These are phyloP conservation scores for Rallus crepitans DNA, from an alignment of 2,797 vertebrate species.

Conservation along the genomic window DNA sequence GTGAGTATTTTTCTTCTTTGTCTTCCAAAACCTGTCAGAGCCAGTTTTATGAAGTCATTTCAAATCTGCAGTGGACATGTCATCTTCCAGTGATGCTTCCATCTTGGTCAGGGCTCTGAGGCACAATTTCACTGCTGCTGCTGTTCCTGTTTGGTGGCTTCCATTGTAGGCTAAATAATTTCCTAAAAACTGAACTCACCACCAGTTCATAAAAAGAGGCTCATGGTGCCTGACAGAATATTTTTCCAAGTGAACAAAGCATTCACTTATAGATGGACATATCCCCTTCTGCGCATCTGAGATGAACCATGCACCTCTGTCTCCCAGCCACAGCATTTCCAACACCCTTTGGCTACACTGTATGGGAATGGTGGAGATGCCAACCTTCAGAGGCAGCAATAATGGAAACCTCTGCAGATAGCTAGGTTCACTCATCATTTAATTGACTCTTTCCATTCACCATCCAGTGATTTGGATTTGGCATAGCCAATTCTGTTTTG, in stretches of 20 bases:
- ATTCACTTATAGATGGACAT: not conserved
- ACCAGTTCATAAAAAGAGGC: rapidly evolving
- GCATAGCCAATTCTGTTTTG: not conserved
- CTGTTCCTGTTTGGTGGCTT: not conserved
- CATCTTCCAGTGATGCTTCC: not conserved
- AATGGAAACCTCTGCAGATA: not conserved
- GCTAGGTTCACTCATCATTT: not conserved
- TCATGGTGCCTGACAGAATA: not conserved
- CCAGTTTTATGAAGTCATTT: not conserved
- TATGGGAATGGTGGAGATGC: not conserved
- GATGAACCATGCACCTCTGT: rapidly evolving
- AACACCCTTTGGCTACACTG: rapidly evolving
- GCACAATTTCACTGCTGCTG: rapidly evolving
- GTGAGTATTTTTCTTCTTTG: not conserved
- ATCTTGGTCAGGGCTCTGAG: not conserved
- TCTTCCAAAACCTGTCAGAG: not conserved
- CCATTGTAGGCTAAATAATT: not conserved
- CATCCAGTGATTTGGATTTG: not conserved
- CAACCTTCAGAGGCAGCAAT: rapidly evolving
- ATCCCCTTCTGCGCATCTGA: not conserved
- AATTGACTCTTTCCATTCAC: not conserved
- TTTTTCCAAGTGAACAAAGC: not conserved
- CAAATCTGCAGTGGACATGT: not conserved
- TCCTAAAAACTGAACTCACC: not conserved
- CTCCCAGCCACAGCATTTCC: not conserved